Base-by-base conservation (phyloP, 2,113 vertebrate genomes). In the Tauraco erythrolophus region DNA sequence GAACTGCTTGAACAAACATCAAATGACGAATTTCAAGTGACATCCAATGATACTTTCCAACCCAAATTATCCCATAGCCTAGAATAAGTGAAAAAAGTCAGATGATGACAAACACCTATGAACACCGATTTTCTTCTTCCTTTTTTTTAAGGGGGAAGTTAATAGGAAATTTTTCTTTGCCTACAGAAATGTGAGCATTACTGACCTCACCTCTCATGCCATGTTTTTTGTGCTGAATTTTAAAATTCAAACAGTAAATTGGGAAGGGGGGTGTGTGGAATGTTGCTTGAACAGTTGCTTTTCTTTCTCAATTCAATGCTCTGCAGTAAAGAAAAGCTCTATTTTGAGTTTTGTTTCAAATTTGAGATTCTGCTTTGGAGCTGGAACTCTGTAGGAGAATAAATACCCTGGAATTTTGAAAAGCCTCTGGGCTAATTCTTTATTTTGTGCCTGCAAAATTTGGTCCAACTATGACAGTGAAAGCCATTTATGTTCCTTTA, bases 251-350 rank as follows among this genome's bases (percentile, higher is more conserved):
- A 37, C 15, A 19, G 15, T 11, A 48, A 11, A 28, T 19, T 51
- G 50, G 8, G 10, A 6, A 14, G 14, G 11, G 16, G 19, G 18
- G 0, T 10, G 41, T 43, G 41, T 14, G 1, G 2, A 12, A 15
- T 39, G 13, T 21, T 53, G 4, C 17, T 61, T 48, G 53, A 22
- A 22, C 9, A 43, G 24, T n/a, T 48, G 16, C 4, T 41, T 57
- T 77, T 64, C 30, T 56, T 69, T 58, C 28, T 71, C 27, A 53
- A 54, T 19, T 74, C 11, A 3, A 3, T 61, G 17, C 5, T 37
- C 21, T 56, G 8, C 21, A 50, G n/a, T 31, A 35, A 53, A 58
- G 45, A 58, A 43, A 57, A 53, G 35, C 17, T 61, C 6, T 50
- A 39, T 17, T 45, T 18, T 69, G 25, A 35, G 14, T 45, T 56